Base-by-base conservation (phyloP, 2,797 vertebrate genomes). In the Balearica regulorum region DNA sequence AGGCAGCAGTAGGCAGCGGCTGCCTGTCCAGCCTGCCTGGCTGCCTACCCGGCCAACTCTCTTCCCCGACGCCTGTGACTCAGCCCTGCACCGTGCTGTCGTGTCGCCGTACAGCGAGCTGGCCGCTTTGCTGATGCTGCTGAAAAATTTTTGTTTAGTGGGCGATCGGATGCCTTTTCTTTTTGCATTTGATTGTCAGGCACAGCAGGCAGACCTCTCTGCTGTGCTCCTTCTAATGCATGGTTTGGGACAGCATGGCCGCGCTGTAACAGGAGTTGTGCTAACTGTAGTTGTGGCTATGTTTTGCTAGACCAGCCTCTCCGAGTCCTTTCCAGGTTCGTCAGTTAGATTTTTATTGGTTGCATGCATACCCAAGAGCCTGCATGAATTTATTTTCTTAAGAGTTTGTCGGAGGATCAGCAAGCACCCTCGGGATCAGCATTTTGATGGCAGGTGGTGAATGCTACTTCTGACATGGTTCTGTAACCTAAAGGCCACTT, bases 31-130 rank as follows among this genome's bases (percentile, higher is more conserved):
- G 33, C 33, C 35, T 9, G 35, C 35, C 35, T 35, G 35, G 35
- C 48, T 79, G 72, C 48, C 61, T 31, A 81, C 39, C 29, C 51
- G n/a, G 69, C 53, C 8, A 15, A 26, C 26, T 39, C 35, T 54
- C 35, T 20, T 55, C 44, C 61, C 48, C 2, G 4, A 24, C 3
- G 25, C 31, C n/a, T 51, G 51, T 1, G 1, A 17, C 87, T 71
- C 62, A 58, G 41, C 43, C 43, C 22, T 71, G 57, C 46, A 3
- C 22, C 0, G 2, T 3, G 2, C 37, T 5, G 25, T 37, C 1
- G 0, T 26, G 21, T 16, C 0, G 2, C 53, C 0, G 0, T 39
- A 4, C 28, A 13, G 64, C 13, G 24, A 86, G 25, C 7, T 3
- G 0, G 16, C 14, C 37, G 3, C 68, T 79, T 64, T 9, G 6